These are phyloP conservation scores for Onchidella celtica DNA, from an alignment of 2,888 invertebrate species.

Conservation along the genomic window DNA sequence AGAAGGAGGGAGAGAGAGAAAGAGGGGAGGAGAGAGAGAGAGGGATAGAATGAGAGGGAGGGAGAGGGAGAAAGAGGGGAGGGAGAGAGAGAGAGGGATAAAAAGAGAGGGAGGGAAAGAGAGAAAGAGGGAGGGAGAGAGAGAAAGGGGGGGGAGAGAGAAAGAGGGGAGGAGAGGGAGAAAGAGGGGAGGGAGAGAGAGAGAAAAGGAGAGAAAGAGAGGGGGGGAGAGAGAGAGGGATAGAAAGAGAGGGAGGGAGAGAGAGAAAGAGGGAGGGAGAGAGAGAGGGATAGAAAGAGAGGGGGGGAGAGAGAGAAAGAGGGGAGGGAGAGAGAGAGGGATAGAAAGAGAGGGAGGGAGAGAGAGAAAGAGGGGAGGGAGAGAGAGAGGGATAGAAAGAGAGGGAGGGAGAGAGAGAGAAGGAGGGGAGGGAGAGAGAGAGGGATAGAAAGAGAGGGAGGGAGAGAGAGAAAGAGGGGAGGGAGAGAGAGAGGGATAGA, in stretches of 20 bases:
- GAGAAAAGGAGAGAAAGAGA: neutral
- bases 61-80: neutral
- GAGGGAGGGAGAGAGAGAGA: neutral
- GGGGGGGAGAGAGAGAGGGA: constrained; percentile 21
- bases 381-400: too few species aligned
- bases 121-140: neutral
- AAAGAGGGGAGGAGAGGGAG: neutral
- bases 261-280: neutral
- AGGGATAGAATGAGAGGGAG: too few species aligned
- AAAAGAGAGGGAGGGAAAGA: neutral
- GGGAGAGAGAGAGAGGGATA: too few species aligned
- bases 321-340: too few species aligned
- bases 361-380: too few species aligned
- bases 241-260: neutral
- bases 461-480: neutral
- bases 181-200: neutral
- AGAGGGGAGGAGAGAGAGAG: neutral
- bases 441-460: too few species aligned
- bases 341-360: too few species aligned
- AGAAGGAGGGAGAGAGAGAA: neutral
- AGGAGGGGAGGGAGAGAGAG: neutral
- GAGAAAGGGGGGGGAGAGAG: neutral
- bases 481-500: too few species aligned
- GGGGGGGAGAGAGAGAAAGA: neutral
- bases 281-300: too few species aligned